These are phyloP conservation scores for Micronycteris hirsuta DNA, from an alignment of 2,113 vertebrate genomes.

Conservation along the genomic window DNA sequence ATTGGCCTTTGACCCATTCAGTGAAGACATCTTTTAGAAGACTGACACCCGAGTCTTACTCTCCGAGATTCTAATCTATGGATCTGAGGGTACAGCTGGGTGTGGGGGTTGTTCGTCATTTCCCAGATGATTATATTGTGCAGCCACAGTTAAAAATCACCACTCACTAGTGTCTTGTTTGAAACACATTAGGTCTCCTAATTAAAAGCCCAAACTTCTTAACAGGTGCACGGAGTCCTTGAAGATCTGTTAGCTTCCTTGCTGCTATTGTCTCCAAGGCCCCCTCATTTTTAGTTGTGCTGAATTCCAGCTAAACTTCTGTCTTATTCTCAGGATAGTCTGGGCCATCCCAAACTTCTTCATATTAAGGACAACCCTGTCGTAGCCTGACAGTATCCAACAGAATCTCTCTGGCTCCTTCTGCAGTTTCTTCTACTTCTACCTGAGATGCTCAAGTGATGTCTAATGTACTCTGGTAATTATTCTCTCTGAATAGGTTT, in stretches of 20 bases:
- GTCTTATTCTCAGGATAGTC: background rate
- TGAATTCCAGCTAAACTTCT: background rate
- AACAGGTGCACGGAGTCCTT: background rate
- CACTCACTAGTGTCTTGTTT: background rate
- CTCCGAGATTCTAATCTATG: background rate
- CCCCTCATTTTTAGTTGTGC: background rate
- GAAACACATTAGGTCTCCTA: background rate
- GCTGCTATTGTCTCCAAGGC: fast-evolving
- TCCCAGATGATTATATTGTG: background rate
- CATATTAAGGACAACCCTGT: background rate
- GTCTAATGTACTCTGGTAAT: background rate
- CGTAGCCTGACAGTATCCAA: background rate
- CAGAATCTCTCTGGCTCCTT: background rate
- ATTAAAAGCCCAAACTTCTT: background rate
- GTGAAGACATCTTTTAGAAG: background rate
- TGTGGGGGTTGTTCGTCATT: fast-evolving
- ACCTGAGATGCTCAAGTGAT: background rate
- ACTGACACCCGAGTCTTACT: background rate
- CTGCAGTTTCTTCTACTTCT: background rate
- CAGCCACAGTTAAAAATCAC: background rate
- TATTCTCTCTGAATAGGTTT: background rate
- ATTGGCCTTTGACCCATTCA: background rate
- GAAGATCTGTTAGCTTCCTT: background rate
- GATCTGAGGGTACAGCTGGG: background rate
- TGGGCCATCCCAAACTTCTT: background rate